These are phyloP conservation scores for Hyphantria cunea DNA, from an alignment of 1,140 invertebrate genomes.

Conservation along the genomic window DNA sequence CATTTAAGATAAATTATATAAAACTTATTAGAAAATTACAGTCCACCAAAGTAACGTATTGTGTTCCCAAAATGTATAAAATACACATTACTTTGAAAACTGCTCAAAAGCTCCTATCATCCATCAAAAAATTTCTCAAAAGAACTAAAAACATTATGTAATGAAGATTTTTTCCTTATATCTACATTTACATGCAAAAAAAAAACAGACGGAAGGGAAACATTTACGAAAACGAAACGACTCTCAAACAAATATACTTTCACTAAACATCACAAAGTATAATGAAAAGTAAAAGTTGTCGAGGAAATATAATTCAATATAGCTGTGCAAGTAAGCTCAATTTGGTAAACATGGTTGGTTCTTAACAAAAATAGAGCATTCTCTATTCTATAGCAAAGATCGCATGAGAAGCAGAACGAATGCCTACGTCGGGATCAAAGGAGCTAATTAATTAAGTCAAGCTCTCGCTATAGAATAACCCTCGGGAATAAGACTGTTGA, in stretches of 20 bases:
- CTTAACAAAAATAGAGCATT: slow-evolving; percentile 27
- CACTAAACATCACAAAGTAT: slow-evolving; percentile 7
- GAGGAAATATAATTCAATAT: slow-evolving; percentile 21
- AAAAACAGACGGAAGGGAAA: background rate
- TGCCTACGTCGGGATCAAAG: slow-evolving; percentile 39
- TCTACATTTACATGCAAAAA: too few relatives aligned
- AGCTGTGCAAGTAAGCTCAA: slow-evolving; percentile 19
- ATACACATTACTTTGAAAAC: too few relatives aligned
- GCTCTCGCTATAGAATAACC: slow-evolving; percentile 39
- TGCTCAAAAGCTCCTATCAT: too few relatives aligned
- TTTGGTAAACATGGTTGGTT: slow-evolving; percentile 30
- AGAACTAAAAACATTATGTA: too few relatives aligned
- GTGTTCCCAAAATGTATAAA: too few relatives aligned
- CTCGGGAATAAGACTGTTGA: slow-evolving; percentile 35
- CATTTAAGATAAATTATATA: too few relatives aligned
- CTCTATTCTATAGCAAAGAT: slow-evolving; percentile 29
- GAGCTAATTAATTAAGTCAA: slow-evolving; percentile 60
- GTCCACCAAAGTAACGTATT: too few relatives aligned
- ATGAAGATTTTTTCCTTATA: too few relatives aligned
- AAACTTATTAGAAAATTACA: too few relatives aligned
- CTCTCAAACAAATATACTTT: background rate
- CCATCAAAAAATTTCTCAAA: too few relatives aligned
- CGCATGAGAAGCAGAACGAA: slow-evolving; percentile 17
- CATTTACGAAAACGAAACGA: slow-evolving; percentile 2
- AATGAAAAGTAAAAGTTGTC: slow-evolving; percentile 9